Evolutionary conservation across 2,113 vertebrate genomes (phyloP).

Genomic region (Carassius auratus): DNA sequence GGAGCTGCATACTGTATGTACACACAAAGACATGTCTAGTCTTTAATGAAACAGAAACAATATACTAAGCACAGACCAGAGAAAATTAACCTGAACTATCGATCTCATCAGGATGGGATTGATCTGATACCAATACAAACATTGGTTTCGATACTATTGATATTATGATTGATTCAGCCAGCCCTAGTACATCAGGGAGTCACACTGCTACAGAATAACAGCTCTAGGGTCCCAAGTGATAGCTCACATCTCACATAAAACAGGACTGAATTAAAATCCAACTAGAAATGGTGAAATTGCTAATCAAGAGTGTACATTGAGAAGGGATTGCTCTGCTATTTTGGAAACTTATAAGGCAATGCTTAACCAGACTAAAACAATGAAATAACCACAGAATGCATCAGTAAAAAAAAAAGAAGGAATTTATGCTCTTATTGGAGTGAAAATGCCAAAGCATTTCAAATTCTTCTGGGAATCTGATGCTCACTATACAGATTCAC

Average conservation of each 20-base stretch:
- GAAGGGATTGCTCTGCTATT: neutral
- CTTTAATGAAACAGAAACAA: too few species aligned
- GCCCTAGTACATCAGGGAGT: too few species aligned
- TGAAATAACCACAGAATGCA: neutral
- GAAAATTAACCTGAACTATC: too few species aligned
- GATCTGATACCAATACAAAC: too few species aligned
- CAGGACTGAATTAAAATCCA: neutral
- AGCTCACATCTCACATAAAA: constrained; percentile 29
- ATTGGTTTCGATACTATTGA: too few species aligned
- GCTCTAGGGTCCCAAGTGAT: neutral
- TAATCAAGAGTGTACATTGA: neutral
- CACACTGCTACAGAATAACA: neutral
- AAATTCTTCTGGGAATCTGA: neutral
- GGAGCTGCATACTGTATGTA: too few species aligned
- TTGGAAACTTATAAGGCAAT: neutral
- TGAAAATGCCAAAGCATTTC: neutral
- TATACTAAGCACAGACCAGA: too few species aligned
- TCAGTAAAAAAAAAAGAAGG: neutral
- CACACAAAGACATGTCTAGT: too few species aligned
- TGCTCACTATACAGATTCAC: neutral
- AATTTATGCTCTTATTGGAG: neutral
- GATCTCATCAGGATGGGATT: too few species aligned
- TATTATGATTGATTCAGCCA: too few species aligned
- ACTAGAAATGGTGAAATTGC: neutral
- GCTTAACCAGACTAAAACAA: neutral